Evolutionary conservation across 2,113 vertebrate species (phyloP).

Genomic region (Salminus brasiliensis): DNA sequence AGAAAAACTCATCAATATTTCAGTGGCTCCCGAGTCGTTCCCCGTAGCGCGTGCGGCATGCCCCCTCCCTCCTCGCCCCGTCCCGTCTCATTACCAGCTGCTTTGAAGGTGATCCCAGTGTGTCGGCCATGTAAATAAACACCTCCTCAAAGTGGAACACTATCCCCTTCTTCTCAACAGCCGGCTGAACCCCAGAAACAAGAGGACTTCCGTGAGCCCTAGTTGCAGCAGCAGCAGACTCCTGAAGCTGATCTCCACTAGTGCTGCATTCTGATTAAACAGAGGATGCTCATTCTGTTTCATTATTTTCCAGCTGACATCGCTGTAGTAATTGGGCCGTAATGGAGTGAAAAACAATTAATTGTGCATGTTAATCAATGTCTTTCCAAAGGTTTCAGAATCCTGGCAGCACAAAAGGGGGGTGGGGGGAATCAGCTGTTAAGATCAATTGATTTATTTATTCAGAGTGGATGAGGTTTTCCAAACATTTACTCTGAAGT

Average conservation of each 20-base stretch:
- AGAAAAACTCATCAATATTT: conserved; percentile 73
- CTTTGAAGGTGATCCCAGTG: conserved; percentile 63
- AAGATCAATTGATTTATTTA: conserved; percentile 36
- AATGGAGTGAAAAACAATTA: conserved; percentile 72
- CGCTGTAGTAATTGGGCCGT: conserved; percentile 7
- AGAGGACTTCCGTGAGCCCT: background rate
- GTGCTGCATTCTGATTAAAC: background rate
- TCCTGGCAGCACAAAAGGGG: conserved; percentile 35
- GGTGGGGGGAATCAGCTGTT: background rate
- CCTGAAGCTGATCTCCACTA: background rate
- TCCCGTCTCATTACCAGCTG: conserved; percentile 57
- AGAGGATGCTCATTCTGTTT: background rate
- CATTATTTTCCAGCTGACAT: conserved; percentile 6
- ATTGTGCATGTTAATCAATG: conserved; percentile 75
- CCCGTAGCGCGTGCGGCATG: conserved; percentile 37
- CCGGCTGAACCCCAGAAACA: conserved; percentile 18
- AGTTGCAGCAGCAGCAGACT: background rate
- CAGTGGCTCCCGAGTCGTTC: conserved; percentile 56
- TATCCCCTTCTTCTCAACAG: conserved; percentile 18
- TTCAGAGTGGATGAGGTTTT: conserved; percentile 30
- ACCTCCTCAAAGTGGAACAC: conserved; percentile 52
- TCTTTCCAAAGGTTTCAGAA: conserved; percentile 64
- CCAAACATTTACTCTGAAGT: conserved; percentile 29
- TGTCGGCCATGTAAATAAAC: conserved; percentile 59
- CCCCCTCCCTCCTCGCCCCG: conserved; percentile 26